Evolutionary conservation across 1,140 invertebrate species (phyloP).

Genomic region (Monochamus saltuarius): DNA sequence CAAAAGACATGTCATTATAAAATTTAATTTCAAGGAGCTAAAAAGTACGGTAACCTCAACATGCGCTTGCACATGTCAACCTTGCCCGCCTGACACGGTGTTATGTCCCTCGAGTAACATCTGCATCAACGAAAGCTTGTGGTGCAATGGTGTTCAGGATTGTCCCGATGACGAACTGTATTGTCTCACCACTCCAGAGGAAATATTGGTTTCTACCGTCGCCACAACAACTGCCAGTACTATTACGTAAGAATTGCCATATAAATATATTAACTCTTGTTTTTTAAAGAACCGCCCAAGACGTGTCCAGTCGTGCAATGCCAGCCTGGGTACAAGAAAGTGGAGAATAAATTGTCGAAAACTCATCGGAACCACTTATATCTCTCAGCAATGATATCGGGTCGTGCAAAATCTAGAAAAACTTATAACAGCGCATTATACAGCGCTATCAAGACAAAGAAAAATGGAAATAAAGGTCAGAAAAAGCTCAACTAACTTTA

Average conservation of each 20-base stretch:
- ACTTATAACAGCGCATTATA: no score
- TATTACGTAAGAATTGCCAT: not conserved
- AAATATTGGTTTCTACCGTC: not conserved
- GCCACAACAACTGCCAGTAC: not conserved
- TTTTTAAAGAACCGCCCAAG: conserved; percentile 3
- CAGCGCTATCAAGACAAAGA: no score
- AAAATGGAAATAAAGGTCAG: no score
- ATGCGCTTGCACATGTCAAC: conserved; percentile 74
- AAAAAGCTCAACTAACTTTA: no score
- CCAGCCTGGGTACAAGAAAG: conserved; percentile 59
- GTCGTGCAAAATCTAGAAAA: conserved; percentile 1
- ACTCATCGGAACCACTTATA: conserved; percentile 41
- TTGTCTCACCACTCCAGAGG: conserved; percentile 54
- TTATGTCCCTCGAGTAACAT: conserved; percentile 74
- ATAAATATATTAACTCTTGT: no score
- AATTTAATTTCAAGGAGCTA: conserved; percentile 47
- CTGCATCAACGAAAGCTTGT: conserved; percentile 69
- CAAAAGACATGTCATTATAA: not conserved
- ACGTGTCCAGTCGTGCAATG: conserved; percentile 49
- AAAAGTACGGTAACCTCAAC: conserved; percentile 55
- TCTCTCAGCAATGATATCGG: conserved; percentile 41
- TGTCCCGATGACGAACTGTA: conserved; percentile 81
- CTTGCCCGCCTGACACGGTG: conserved; percentile 63
- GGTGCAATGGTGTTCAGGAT: conserved; percentile 82
- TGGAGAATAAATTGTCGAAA: conserved; percentile 32